Percentiles rank a stretch among this genome's conserved stretches.
Evolutionary conservation across 1,140 invertebrate genomes (phyloP).

Genomic region (Apis cerana): DNA sequence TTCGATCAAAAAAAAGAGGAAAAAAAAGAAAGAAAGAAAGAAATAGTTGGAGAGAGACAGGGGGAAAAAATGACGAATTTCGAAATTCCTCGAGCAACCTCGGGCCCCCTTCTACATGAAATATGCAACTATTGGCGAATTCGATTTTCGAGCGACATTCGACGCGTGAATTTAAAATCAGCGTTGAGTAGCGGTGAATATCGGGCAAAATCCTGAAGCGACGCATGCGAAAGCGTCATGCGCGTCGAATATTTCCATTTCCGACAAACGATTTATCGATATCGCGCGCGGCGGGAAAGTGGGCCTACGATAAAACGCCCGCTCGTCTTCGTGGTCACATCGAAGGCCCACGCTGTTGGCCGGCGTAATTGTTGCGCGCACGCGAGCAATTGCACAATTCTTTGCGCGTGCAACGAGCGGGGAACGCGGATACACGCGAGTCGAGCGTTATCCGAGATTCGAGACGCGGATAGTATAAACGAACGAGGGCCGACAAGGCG

Average conservation of each 20-base stretch:
- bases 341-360: background rate
- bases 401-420: background rate
- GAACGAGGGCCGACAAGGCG: slow-evolving; percentile 63
- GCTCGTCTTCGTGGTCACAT: background rate
- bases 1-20: background rate
- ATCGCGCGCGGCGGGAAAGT: background rate
- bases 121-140: slow-evolving; percentile 39
- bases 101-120: slow-evolving; percentile 17
- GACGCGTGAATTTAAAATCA: slow-evolving; percentile 32
- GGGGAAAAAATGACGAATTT: slow-evolving; percentile 11
- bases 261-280: slow-evolving; percentile 33
- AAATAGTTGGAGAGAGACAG: background rate
- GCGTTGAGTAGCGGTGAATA: slow-evolving; percentile 15
- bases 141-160: background rate
- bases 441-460: slow-evolving; percentile 69
- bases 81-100: background rate
- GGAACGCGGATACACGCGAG: slow-evolving; percentile 61
- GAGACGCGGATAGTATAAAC: slow-evolving; percentile 45
- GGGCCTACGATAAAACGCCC: slow-evolving; percentile 5
- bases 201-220: slow-evolving; percentile 24
- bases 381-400: slow-evolving; percentile 31
- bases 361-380: slow-evolving; percentile 63
- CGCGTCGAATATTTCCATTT: slow-evolving; percentile 41
- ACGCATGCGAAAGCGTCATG: background rate
- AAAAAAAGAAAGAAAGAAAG: no score